phyloP scores from a whole-genome alignment of 35 echinoderm and acorn worm genomes.

The Ptychodera flava region DNA sequence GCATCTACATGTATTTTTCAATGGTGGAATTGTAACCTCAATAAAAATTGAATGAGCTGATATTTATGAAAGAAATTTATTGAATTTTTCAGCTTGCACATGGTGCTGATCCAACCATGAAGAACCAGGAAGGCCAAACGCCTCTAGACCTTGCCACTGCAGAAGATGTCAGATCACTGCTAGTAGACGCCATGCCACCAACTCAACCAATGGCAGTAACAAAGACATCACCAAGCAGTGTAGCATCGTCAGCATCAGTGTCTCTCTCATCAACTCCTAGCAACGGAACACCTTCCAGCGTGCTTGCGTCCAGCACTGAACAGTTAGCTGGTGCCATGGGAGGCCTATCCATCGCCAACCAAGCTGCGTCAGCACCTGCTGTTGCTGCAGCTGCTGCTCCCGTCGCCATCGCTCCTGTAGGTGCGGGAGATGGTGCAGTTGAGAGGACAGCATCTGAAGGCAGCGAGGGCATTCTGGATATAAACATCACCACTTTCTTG shows the following conservation, averaged over 20 bases:
- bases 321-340: background rate
- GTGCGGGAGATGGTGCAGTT: slow-evolving; percentile 21
- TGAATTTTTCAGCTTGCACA: slow-evolving; percentile 85
- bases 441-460: slow-evolving; percentile 20
- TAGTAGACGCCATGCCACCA: slow-evolving; percentile 87
- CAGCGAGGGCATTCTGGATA: slow-evolving; percentile 61
- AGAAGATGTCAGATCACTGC: slow-evolving; percentile 83
- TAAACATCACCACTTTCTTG: slow-evolving; percentile 76
- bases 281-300: slow-evolving; percentile 30
- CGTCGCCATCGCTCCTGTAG: background rate
- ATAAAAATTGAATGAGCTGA: too few relatives aligned
- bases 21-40: too few relatives aligned
- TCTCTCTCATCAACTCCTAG: slow-evolving; percentile 27
- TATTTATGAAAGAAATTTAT: slow-evolving; percentile 92
- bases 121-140: slow-evolving; percentile 96
- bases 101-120: slow-evolving; percentile 98
- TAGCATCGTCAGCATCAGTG: slow-evolving; percentile 29
- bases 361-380: background rate
- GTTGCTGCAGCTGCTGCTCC: slow-evolving; percentile 3
- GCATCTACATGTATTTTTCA: too few relatives aligned
- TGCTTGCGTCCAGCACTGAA: background rate
- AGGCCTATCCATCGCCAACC: background rate
- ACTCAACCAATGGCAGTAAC: slow-evolving; percentile 16
- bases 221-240: slow-evolving; percentile 11
- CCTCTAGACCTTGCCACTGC: slow-evolving; percentile 89